Evolutionary conservation across 1,140 invertebrate species (phyloP).

Genomic region (Drosophila bipectinata): DNA sequence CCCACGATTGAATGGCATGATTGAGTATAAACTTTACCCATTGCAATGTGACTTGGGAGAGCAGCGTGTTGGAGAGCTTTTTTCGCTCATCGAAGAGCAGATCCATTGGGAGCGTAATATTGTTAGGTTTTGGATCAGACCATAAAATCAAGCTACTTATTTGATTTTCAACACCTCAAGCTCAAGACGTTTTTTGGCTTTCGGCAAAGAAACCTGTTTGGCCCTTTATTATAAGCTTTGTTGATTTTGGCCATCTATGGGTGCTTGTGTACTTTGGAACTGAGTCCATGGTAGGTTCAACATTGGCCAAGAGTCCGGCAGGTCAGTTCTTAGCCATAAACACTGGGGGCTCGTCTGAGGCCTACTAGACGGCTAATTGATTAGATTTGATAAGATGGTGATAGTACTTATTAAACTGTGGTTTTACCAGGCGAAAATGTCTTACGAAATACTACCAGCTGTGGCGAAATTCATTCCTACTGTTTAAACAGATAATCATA

Average conservation of each 20-base stretch:
- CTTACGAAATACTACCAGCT: neutral
- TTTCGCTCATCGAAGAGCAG: neutral
- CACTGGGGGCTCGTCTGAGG: neutral
- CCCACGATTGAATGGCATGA: neutral
- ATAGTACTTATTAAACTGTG: no score
- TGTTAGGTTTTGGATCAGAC: no score
- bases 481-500: neutral
- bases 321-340: neutral
- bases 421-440: neutral
- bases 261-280: neutral
- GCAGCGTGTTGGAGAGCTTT: neutral
- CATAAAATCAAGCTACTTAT: neutral
- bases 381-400: no score
- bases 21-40: neutral
- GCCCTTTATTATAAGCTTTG: neutral
- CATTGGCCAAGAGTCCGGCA: neutral
- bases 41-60: neutral
- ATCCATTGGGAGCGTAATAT: neutral
- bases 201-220: neutral
- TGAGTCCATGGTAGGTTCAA: neutral
- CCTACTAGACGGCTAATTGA: neutral
- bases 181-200: no score
- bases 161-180: no score
- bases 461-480: neutral
- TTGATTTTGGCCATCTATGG: neutral